Conservation (phyloP, 2,113 vertebrate genomes). For the Macroglossus sobrinus region DNA sequence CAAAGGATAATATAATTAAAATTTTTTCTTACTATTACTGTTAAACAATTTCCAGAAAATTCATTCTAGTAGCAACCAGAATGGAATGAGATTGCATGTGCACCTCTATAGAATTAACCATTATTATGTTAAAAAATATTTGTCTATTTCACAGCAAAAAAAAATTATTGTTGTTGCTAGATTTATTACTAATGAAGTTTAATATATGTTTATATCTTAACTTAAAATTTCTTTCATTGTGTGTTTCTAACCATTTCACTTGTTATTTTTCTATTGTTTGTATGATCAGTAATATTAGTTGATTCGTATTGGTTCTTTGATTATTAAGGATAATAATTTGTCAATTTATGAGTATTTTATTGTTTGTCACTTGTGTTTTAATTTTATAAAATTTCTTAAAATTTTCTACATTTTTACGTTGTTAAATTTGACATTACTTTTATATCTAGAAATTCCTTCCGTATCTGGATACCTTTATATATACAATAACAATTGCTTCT, state of each 20-base stretch:
- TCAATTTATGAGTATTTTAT: background rate
- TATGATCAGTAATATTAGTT: background rate
- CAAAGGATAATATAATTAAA: background rate
- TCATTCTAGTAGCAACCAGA: background rate
- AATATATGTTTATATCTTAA: background rate
- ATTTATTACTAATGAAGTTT: background rate
- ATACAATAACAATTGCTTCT: background rate
- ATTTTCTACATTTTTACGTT: background rate
- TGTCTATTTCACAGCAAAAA: background rate
- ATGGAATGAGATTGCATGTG: background rate
- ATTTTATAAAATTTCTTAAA: constrained; percentile 6
- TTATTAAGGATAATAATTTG: background rate
- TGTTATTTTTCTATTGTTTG: background rate
- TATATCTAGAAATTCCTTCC: background rate
- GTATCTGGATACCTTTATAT: background rate
- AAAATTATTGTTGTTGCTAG: background rate
- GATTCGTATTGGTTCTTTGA: background rate
- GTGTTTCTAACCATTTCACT: background rate
- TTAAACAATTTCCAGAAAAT: background rate
- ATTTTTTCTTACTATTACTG: background rate
- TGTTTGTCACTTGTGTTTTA: background rate
- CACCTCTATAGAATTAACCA: background rate
- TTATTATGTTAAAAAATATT: background rate
- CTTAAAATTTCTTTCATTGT: background rate
- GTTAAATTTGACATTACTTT: constrained; percentile 1